These are phyloP conservation scores for Nymphalis urticae DNA, from an alignment of 2,888 invertebrate genomes.

Conservation along the genomic window DNA sequence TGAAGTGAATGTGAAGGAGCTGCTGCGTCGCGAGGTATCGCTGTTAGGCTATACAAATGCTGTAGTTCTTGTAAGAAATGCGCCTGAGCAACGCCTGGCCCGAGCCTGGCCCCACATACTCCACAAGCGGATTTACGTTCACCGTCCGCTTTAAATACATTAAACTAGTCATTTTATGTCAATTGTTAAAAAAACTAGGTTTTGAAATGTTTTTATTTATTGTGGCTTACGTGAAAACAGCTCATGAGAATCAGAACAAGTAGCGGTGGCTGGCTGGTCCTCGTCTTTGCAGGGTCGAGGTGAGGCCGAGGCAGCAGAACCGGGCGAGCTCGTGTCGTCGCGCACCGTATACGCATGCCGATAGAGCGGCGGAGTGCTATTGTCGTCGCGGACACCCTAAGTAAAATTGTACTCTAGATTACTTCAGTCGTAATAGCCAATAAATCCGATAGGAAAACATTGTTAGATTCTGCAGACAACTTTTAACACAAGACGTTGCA, in stretches of 20 bases:
- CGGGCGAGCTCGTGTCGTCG: constrained; percentile 78
- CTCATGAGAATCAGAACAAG: constrained; percentile 75
- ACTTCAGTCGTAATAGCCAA: too few species aligned
- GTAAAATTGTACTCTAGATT: not conserved
- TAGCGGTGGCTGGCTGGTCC: constrained; percentile 56
- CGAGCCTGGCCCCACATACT: constrained; percentile 75
- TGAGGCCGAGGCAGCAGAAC: constrained; percentile 76
- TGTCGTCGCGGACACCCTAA: constrained; percentile 73
- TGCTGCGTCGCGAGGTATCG: constrained; percentile 66
- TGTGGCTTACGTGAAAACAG: constrained; percentile 69
- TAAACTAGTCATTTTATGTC: not conserved
- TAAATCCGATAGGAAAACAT: too few species aligned
- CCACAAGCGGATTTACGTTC: constrained; percentile 78
- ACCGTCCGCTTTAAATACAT: constrained; percentile 61
- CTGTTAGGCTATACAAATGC: constrained; percentile 76
- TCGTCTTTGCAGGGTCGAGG: constrained; percentile 77
- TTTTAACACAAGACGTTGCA: too few species aligned
- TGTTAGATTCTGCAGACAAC: too few species aligned
- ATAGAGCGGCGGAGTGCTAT: constrained; percentile 72
- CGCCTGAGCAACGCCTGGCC: constrained; percentile 78
- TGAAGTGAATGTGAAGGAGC: constrained; percentile 67
- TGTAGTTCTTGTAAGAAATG: constrained; percentile 78
- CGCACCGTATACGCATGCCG: constrained; percentile 66
- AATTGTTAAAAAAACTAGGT: too few species aligned
- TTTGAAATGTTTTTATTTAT: not conserved